These are phyloP conservation scores for Melanotus villosus DNA, from an alignment of 2,888 invertebrate species.

Conservation along the genomic window DNA sequence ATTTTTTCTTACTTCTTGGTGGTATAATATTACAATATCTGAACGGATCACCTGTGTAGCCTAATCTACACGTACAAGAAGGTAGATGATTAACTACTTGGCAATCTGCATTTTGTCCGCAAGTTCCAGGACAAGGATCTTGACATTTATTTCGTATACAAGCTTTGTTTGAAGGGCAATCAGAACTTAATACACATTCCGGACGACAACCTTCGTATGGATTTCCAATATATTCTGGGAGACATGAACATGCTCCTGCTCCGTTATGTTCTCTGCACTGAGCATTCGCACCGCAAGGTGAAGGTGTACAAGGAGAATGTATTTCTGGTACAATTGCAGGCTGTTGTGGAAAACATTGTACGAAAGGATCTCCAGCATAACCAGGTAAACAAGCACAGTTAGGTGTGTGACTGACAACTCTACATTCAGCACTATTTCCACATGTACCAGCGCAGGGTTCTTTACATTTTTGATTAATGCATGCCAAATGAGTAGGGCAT, in stretches of 20 bases:
- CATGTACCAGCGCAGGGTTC: slow-evolving; percentile 83
- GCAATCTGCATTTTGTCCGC: slow-evolving; percentile 80
- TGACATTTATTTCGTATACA: slow-evolving; percentile 80
- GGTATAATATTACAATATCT: slow-evolving; percentile 70
- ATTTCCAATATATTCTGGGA: slow-evolving; percentile 78
- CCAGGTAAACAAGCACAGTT: slow-evolving; percentile 78
- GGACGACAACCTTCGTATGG: slow-evolving; percentile 82
- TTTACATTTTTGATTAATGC: slow-evolving; percentile 82
- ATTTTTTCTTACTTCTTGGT: slow-evolving; percentile 70
- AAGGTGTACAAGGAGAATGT: slow-evolving; percentile 73
- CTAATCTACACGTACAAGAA: slow-evolving; percentile 74
- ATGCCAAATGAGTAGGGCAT: slow-evolving; percentile 78
- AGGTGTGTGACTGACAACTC: slow-evolving; percentile 82
- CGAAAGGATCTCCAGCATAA: slow-evolving; percentile 84
- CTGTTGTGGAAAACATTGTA: slow-evolving; percentile 71
- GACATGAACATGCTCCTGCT: slow-evolving; percentile 77
- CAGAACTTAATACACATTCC: slow-evolving; percentile 78
- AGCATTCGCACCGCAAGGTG: slow-evolving; percentile 77
- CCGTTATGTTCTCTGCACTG: slow-evolving; percentile 74
- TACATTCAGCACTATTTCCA: slow-evolving; percentile 81
- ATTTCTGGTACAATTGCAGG: slow-evolving; percentile 67
- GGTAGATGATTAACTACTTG: slow-evolving; percentile 79
- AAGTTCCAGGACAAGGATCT: slow-evolving; percentile 81
- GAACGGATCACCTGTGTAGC: slow-evolving; percentile 79
- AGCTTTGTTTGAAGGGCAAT: slow-evolving; percentile 77